A percentile compares a stretch with the other conserved stretches of the same genome.
phyloP scores from a whole-genome alignment of 1,140 invertebrate species.

The Trigoniulus corallinus region DNA sequence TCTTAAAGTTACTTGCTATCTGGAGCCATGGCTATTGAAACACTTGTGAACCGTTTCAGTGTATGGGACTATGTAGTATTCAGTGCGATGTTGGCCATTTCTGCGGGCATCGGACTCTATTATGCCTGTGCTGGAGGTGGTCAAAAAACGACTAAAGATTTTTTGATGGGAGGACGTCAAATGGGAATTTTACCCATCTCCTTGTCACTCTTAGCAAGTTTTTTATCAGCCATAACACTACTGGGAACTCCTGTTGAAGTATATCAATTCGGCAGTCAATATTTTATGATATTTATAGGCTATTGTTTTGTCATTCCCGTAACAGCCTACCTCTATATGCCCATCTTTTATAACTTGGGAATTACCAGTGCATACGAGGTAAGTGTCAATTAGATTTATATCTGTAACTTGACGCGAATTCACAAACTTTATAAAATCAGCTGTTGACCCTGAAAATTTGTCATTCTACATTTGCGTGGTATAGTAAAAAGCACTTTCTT shows the following conservation, averaged over 20 bases:
- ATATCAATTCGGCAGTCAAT: slow-evolving; percentile 8
- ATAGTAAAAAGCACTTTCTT: no score
- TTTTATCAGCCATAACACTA: slow-evolving; percentile 18
- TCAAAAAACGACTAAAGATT: slow-evolving; percentile 14
- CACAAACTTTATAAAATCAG: no score
- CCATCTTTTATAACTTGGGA: slow-evolving; percentile 23
- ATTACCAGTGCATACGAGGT: slow-evolving; percentile 26
- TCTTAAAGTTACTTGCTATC: no score
- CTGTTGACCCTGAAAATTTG: no score
- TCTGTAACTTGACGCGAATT: no score
- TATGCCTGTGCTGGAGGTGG: slow-evolving; percentile 15
- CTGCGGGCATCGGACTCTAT: slow-evolving; percentile 20
- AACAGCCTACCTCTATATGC: slow-evolving; percentile 19
- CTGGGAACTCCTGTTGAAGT: slow-evolving; percentile 16
- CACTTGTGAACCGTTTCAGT: neutral
- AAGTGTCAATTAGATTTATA: no score
- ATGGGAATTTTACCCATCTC: slow-evolving; percentile 16
- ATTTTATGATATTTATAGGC: slow-evolving; percentile 9
- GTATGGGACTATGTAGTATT: slow-evolving; percentile 21
- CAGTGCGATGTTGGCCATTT: slow-evolving; percentile 17
- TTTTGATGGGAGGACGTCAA: slow-evolving; percentile 13
- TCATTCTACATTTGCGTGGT: no score
- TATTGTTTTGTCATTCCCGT: slow-evolving; percentile 17
- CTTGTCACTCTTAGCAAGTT: slow-evolving; percentile 17
- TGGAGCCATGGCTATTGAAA: slow-evolving; percentile 4